Percentiles rank a stretch among this genome's conserved stretches.
phyloP scores from a whole-genome alignment of 2,888 invertebrate species.

The Eristalinus sepulchralis region DNA sequence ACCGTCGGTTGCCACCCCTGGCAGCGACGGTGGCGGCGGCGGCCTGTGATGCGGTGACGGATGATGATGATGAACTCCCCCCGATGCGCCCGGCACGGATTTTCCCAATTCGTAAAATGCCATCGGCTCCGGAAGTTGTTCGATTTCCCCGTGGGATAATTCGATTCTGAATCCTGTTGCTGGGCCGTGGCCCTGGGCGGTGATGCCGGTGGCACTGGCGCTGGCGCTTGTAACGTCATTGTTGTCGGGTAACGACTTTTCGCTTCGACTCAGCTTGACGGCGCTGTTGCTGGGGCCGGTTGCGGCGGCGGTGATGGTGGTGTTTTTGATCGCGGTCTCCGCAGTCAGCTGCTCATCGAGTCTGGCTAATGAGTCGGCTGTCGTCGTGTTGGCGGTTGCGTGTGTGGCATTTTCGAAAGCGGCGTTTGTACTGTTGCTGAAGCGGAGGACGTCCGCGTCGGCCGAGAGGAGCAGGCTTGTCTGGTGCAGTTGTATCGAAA shows the following conservation, averaged over 20 bases:
- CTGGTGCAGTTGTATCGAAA: conserved; percentile 71
- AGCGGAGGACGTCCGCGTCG: conserved; percentile 72
- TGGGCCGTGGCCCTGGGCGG: conserved; percentile 15
- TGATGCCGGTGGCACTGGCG: not conserved
- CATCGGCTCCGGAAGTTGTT: conserved; percentile 66
- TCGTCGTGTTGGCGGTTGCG: not conserved
- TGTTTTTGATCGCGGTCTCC: conserved; percentile 47
- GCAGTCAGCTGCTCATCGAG: conserved; percentile 32
- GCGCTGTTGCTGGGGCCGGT: not conserved
- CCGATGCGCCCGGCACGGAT: conserved; percentile 34
- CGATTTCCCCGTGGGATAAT: conserved; percentile 55
- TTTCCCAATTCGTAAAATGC: conserved; percentile 54
- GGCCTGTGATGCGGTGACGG: conserved; percentile 42
- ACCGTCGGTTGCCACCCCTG: conserved; percentile 33
- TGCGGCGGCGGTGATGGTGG: not conserved
- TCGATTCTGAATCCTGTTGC: conserved; percentile 55
- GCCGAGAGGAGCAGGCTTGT: conserved; percentile 71
- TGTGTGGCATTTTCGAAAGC: conserved; percentile 55
- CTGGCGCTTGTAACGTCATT: not conserved
- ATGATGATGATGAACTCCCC: conserved; percentile 49
- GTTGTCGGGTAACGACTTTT: conserved; percentile 38
- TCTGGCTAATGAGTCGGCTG: conserved; percentile 29
- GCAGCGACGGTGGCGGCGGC: not conserved
- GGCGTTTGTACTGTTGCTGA: conserved; percentile 58
- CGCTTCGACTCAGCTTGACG: conserved; percentile 50